phyloP scores from a whole-genome alignment of 2,888 invertebrate species.

The Euzetes globulus region DNA sequence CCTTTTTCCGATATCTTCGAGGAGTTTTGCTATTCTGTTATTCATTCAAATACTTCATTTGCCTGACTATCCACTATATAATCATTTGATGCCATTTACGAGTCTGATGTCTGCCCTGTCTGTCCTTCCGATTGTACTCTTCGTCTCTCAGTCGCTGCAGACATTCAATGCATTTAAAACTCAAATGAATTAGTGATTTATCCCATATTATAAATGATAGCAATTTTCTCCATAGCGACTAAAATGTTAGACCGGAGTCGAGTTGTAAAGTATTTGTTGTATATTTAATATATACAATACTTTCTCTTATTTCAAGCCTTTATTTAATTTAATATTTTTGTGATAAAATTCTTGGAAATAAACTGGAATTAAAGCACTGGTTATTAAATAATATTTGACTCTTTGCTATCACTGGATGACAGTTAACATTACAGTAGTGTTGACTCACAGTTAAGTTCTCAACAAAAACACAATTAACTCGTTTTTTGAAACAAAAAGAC shows the following conservation, averaged over 20 bases:
- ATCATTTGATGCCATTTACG: constrained; percentile 4
- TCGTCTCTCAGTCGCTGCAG: background rate
- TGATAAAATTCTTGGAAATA: background rate
- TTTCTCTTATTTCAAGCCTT: background rate
- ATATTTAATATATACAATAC: background rate
- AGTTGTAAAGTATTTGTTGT: background rate
- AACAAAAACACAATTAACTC: too few species aligned
- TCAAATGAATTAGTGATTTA: constrained; percentile 9
- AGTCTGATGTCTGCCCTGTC: constrained; percentile 6
- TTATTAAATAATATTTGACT: background rate
- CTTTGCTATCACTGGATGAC: background rate
- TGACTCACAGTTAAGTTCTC: background rate
- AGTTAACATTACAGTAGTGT: background rate
- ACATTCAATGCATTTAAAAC: background rate
- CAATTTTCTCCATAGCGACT: background rate
- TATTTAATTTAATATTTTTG: background rate
- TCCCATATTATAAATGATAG: background rate
- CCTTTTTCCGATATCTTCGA: background rate
- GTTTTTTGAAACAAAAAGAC: background rate
- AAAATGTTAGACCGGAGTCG: background rate
- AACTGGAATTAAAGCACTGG: background rate
- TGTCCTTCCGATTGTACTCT: background rate
- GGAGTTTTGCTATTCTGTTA: background rate
- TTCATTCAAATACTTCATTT: background rate
- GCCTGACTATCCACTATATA: background rate